These are phyloP conservation scores for Camelus bactrianus DNA, from an alignment of 2,113 vertebrate species.

Conservation along the genomic window DNA sequence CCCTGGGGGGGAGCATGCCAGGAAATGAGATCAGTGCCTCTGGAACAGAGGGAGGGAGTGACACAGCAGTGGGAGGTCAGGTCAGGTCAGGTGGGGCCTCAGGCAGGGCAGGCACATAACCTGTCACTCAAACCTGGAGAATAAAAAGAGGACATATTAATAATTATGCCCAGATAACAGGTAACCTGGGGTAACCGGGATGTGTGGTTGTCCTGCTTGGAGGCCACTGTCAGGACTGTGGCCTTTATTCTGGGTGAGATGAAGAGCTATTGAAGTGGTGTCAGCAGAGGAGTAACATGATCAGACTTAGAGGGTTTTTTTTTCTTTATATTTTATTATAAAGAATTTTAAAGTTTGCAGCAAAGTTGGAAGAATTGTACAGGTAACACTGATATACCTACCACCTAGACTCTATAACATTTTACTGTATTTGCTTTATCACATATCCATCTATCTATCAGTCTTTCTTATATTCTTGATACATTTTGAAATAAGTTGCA, in stretches of 20 bases:
- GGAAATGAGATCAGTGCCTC: not conserved
- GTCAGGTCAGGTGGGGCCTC: not conserved
- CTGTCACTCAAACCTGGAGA: not conserved
- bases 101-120: not conserved
- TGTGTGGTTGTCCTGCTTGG: not conserved
- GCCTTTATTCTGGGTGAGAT: not conserved
- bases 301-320: not conserved
- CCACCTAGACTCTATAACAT: not conserved
- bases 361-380: not conserved
- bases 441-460: not conserved
- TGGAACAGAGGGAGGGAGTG: not conserved
- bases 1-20: not conserved
- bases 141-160: not conserved
- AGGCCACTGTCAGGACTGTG: not conserved
- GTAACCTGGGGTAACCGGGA: not conserved
- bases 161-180: not conserved
- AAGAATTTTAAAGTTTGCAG: not conserved
- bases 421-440: not conserved
- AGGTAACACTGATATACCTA: not conserved
- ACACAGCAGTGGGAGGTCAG: not conserved
- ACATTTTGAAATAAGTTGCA: slow-evolving; percentile 34
- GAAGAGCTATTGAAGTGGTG: not conserved
- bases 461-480: not conserved
- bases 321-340: not conserved
- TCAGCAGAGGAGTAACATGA: not conserved